Base-by-base conservation (phyloP, 2,797 vertebrate species). In the Toxotes lorentzi region DNA sequence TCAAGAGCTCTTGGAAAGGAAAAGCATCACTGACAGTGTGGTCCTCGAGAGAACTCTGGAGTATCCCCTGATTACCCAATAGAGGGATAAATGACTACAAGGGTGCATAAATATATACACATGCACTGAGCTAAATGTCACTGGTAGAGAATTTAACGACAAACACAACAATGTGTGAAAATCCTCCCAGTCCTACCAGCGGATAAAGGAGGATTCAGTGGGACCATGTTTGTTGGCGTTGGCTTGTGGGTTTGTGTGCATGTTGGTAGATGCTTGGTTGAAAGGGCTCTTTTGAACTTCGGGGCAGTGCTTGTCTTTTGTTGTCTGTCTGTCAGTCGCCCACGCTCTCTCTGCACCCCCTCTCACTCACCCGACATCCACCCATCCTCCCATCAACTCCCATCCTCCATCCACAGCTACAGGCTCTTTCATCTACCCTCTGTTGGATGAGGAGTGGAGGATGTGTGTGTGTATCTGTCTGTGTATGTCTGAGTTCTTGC, bases 261-360 rank as follows among this genome's bases (percentile, higher is more conserved):
- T 56, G 41, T 32, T 63, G 63, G 45, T 68, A 65, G 73, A 83
- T 61, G 66, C 47, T 75, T 27, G 50, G 72, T 90, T 89, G 73
- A 90, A 91, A 90, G 79, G 45, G 47, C 71, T 85, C 76, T 86
- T 90, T 86, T 91, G 87, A 92, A 91, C 88, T 91, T 74, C 34
- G 19, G 83, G 86, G 68, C 76, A 85, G 78, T 27, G 34, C 82
- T 76, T 73, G 75, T 84, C 87, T 89, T 92, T 91, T 93, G 89
- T 91, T 92, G 89, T 92, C 61, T 83, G 72, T 78, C 82, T 77
- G 78, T 89, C 68, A 70, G 63, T 82, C 58, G 51, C 89, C 84
- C 72, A 82, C 78, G 4, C 79, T 72, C 78, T 69, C 41, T 41
- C n/a, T 3, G n/a, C 66, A 67, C 51, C 51, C 69, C 67, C 75